A percentile compares a stretch with the other conserved stretches of the same genome.
Evolutionary conservation across 2,113 vertebrate genomes (phyloP).

Genomic region (Dipodomys stephensi): DNA sequence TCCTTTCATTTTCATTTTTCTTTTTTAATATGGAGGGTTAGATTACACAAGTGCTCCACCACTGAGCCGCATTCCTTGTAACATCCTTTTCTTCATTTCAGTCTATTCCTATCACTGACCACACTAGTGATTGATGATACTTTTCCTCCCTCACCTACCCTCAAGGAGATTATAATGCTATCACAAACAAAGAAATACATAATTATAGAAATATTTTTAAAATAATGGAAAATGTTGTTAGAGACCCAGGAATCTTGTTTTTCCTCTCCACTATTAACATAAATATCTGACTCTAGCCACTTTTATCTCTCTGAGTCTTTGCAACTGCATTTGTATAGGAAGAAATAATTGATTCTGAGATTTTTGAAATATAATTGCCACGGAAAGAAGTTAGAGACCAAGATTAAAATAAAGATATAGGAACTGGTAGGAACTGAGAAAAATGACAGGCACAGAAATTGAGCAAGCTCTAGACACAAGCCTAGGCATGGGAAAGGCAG

Average conservation of each 20-base stretch:
- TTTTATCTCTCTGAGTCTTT: background rate
- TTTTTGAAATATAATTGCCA: slow-evolving; percentile 3
- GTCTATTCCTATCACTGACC: background rate
- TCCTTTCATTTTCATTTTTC: background rate
- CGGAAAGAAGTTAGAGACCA: background rate
- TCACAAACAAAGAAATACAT: background rate
- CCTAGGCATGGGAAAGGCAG: background rate
- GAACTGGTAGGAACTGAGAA: background rate
- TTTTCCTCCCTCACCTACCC: background rate
- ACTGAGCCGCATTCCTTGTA: no score
- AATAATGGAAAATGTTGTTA: background rate
- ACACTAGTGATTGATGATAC: background rate
- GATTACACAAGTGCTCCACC: no score
- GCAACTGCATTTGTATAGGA: background rate
- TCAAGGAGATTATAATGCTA: background rate
- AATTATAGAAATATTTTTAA: background rate
- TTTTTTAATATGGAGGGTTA: no score
- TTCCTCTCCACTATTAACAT: background rate
- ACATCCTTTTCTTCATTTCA: background rate
- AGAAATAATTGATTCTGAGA: background rate
- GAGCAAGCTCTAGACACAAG: background rate
- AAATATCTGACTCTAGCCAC: background rate
- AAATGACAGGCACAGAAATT: background rate
- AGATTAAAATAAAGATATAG: background rate
- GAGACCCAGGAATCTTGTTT: background rate